A percentile compares a stretch with the other conserved stretches of the same genome.
Evolutionary conservation across 2,888 invertebrate genomes (phyloP).

Genomic region (Macaria notata): DNA sequence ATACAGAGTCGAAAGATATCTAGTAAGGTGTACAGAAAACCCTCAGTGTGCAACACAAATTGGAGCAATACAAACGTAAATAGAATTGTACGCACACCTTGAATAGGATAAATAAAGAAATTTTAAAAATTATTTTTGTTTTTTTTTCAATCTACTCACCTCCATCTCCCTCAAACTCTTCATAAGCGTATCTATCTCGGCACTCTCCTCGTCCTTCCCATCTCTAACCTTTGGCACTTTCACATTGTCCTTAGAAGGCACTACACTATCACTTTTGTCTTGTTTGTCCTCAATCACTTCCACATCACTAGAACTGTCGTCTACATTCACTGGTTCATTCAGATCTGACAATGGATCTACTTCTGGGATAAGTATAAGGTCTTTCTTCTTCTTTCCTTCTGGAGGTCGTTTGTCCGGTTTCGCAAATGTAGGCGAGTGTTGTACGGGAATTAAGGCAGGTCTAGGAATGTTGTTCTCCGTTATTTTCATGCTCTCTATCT

Average conservation of each 20-base stretch:
- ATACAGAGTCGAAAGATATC: too few relatives aligned
- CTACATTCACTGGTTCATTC: constrained; percentile 60
- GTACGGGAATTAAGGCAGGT: constrained; percentile 63
- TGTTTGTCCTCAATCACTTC: constrained; percentile 59
- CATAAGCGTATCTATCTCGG: constrained; percentile 65
- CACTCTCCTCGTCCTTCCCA: constrained; percentile 51
- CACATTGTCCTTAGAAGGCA: constrained; percentile 60
- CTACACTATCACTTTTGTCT: constrained; percentile 66
- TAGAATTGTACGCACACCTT: too few relatives aligned
- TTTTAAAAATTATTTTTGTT: too few relatives aligned
- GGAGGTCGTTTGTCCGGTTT: constrained; percentile 72
- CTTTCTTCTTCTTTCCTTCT: constrained; percentile 70
- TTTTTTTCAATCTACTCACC: constrained; percentile 56
- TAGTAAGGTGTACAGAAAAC: too few relatives aligned
- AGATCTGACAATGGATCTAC: constrained; percentile 63
- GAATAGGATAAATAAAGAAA: too few relatives aligned
- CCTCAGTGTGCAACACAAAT: too few relatives aligned
- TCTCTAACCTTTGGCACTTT: constrained; percentile 45
- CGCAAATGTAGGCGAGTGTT: constrained; percentile 70
- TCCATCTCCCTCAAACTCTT: constrained; percentile 70
- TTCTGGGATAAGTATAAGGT: constrained; percentile 66
- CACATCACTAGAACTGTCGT: constrained; percentile 78
- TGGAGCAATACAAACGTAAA: too few relatives aligned
- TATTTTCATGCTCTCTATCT: constrained; percentile 63
- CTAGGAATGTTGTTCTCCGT: constrained; percentile 69